Percentiles rank a stretch among this genome's conserved stretches.
phyloP scores from a whole-genome alignment of 1,140 invertebrate species.

The Monomorium pharaonis region DNA sequence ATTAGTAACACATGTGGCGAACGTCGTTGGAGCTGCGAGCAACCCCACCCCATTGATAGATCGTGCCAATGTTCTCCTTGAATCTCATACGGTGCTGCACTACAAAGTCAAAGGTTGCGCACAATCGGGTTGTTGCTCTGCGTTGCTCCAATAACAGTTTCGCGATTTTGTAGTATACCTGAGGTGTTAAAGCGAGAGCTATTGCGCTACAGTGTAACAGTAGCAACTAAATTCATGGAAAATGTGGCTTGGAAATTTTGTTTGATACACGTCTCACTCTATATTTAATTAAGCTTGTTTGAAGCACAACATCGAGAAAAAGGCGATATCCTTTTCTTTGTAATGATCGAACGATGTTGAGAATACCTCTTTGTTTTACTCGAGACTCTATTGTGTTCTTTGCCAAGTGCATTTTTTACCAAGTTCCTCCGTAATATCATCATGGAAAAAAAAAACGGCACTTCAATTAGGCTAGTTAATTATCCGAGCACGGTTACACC shows the following conservation, averaged over 20 bases:
- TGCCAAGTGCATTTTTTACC: background rate
- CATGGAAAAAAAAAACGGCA: background rate
- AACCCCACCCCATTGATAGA: constrained; percentile 67
- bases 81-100: constrained; percentile 11
- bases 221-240: background rate
- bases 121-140: background rate
- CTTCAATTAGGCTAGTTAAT: constrained; percentile 18
- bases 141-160: background rate
- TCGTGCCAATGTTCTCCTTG: constrained; percentile 48
- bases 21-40: constrained; percentile 16
- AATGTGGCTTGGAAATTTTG: background rate
- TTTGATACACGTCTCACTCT: background rate
- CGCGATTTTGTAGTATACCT: background rate
- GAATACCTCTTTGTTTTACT: background rate
- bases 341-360: background rate
- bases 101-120: background rate
- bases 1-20: constrained; percentile 78
- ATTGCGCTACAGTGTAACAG: background rate
- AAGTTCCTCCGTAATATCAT: background rate
- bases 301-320: background rate
- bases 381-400: background rate
- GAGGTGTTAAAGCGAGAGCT: background rate
- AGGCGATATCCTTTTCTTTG: background rate
- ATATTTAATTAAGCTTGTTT: background rate
- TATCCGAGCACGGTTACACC: background rate